Percentiles rank a stretch among this genome's conserved stretches.
Evolutionary conservation across 2,888 invertebrate genomes (phyloP).

Genomic region (Dryobota labecula): DNA sequence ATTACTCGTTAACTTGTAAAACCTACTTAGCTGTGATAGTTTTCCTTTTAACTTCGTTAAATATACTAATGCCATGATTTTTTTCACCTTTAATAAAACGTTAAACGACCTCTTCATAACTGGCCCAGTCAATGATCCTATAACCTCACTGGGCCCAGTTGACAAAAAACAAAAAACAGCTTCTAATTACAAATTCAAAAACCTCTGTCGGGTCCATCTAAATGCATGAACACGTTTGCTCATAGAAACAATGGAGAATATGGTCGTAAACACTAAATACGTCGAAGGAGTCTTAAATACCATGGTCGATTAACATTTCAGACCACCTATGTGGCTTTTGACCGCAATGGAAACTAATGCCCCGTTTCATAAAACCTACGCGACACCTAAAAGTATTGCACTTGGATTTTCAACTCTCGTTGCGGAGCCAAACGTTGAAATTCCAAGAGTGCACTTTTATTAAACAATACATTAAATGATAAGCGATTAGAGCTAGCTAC

Average conservation of each 20-base stretch:
- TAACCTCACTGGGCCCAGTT: too few relatives aligned
- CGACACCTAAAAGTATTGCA: background rate
- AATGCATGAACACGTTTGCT: constrained; percentile 65
- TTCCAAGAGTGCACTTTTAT: background rate
- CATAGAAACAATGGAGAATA: constrained; percentile 53
- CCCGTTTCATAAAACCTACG: background rate
- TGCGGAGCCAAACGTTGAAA: background rate
- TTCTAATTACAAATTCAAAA: constrained; percentile 55
- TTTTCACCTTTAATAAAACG: background rate
- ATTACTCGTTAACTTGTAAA: too few relatives aligned
- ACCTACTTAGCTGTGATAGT: too few relatives aligned
- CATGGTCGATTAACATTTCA: constrained; percentile 43
- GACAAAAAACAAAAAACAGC: constrained; percentile 6
- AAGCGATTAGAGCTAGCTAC: too few relatives aligned
- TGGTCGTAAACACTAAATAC: constrained; percentile 40
- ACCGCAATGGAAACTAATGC: constrained; percentile 19
- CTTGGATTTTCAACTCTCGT: background rate
- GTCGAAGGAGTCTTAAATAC: constrained; percentile 12
- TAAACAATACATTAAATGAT: background rate
- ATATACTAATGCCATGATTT: too few relatives aligned
- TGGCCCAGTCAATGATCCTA: too few relatives aligned
- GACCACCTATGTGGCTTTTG: constrained; percentile 46
- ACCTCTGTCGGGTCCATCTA: constrained; percentile 35
- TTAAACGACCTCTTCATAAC: background rate
- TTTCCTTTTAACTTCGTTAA: too few relatives aligned